Percentiles rank a stretch among this genome's conserved stretches.
Conservation (phyloP, 2,113 vertebrate species). For the Eclectus roratus region DNA sequence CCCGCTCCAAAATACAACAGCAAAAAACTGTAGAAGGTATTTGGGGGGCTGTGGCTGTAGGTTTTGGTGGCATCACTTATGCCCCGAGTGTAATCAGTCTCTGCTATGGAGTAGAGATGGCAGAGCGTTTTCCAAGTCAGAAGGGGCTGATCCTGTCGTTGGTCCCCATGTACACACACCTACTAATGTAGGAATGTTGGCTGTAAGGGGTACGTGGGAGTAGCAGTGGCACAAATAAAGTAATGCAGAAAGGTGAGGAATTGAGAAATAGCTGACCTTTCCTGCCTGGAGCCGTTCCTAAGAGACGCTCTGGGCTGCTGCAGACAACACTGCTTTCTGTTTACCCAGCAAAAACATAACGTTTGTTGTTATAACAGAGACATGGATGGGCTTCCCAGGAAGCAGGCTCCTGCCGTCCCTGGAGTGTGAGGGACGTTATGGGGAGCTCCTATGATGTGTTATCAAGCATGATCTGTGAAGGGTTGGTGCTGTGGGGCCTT, state of each 20-base stretch:
- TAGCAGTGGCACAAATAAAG: conserved; percentile 34
- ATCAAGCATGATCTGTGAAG: neutral
- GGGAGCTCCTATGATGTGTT: neutral
- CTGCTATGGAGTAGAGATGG: neutral
- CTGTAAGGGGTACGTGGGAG: neutral
- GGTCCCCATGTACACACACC: neutral
- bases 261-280: conserved; percentile 51
- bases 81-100: neutral
- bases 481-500: neutral
- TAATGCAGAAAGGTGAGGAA: conserved; percentile 26
- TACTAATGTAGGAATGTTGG: neutral
- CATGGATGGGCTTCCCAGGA: neutral
- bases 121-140: rapidly evolving
- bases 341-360: conserved; percentile 1
- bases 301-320: neutral
- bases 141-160: neutral
- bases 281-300: neutral
- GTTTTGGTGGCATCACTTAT: neutral
- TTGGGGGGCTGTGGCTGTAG: neutral
- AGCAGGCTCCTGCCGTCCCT: neutral
- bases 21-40: neutral
- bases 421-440: neutral
- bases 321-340: neutral
- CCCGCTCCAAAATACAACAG: neutral
- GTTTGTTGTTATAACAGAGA: conserved; percentile 3